These are phyloP conservation scores for Meandrina meandrites DNA, from an alignment of 92 coral and sea anemone species.

Conservation along the genomic window DNA sequence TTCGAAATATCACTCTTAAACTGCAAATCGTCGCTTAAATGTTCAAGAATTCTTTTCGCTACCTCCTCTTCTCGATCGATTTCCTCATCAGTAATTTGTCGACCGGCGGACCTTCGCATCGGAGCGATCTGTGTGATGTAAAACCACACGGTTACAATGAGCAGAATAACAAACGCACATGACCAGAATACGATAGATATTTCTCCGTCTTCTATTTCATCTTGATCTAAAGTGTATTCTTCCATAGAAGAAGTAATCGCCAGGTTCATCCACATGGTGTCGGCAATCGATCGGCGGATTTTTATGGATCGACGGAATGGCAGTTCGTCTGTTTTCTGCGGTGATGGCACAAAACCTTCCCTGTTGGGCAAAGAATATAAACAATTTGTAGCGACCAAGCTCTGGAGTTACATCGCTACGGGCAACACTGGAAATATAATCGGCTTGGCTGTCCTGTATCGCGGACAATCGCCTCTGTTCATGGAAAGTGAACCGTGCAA, in stretches of 20 bases:
- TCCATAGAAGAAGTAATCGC: neutral
- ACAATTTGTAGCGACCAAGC: slow-evolving; percentile 34
- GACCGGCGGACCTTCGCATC: slow-evolving; percentile 46
- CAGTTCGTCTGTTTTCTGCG: neutral
- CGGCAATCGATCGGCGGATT: slow-evolving; percentile 6
- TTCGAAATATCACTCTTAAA: slow-evolving; percentile 8
- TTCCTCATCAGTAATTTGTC: slow-evolving; percentile 41
- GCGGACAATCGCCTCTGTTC: slow-evolving; percentile 19
- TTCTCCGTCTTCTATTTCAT: slow-evolving; percentile 53
- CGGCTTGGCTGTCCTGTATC: slow-evolving; percentile 13
- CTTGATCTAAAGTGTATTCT: neutral
- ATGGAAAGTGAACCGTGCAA: slow-evolving; percentile 36
- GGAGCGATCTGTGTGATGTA: slow-evolving; percentile 76
- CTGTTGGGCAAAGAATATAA: slow-evolving; percentile 16
- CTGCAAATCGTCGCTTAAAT: slow-evolving; percentile 41
- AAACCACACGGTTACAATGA: slow-evolving; percentile 78
- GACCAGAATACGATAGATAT: slow-evolving; percentile 82
- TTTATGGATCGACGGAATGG: neutral
- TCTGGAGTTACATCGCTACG: slow-evolving; percentile 22
- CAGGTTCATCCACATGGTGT: slow-evolving; percentile 18
- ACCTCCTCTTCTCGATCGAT: slow-evolving; percentile 73
- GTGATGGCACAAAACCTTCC: slow-evolving; percentile 21
- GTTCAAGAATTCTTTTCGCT: slow-evolving; percentile 68
- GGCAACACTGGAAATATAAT: slow-evolving; percentile 32
- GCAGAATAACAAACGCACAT: slow-evolving; percentile 63